Evolutionary conservation across 2,797 vertebrate species (phyloP), one percentile per base, ranked within the genome.

Genomic region (Sternotherus odoratus): DNA sequence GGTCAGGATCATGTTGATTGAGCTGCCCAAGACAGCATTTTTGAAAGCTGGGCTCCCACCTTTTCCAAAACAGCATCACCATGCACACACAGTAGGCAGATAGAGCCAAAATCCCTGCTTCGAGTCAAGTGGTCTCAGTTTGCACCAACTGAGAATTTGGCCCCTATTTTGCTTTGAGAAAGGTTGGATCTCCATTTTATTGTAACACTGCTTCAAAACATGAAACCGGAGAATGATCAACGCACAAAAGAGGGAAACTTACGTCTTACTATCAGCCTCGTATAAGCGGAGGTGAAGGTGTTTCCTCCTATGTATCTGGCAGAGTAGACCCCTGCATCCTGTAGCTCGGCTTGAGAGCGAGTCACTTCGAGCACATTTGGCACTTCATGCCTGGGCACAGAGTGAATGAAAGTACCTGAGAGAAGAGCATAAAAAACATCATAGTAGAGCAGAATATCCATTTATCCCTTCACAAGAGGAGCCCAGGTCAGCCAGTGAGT

Each of bases 201-300:
- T 83, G 39, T 12, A 75, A 46, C 8, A 30, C 33, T 1, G 74
- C 28, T 86, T 83, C 36, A 69, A 21, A 69, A n/a, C 17, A 63
- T 8, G 39, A 69, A 77, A 90, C 83, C 10, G 66, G 77, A 56
- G 77, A 69, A 85, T 72, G 57, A 75, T 77, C 30, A 72, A 8
- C 43, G 82, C 82, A 88, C 5, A 39, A 30, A 33, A 83, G 28
- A n/a, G 2, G 23, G 90, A 54, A 92, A 97, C 99, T 98, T 98
- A 99, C 99, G 98, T 97, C 98, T 98, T 93, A 99, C 98, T 83
- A 99, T 99, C 91, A 99, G 98, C 95, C 98, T 98, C 12, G 98
- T 99, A 92, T 98, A 98, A 90, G 98, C 98, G 11, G 98, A 98
- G 72, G 98, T 98, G 75, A 98, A 97, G 83, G 94, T 95, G 81